Evolutionary conservation across 2,888 invertebrate species (phyloP).

Genomic region (Hoplodrina blanda): DNA sequence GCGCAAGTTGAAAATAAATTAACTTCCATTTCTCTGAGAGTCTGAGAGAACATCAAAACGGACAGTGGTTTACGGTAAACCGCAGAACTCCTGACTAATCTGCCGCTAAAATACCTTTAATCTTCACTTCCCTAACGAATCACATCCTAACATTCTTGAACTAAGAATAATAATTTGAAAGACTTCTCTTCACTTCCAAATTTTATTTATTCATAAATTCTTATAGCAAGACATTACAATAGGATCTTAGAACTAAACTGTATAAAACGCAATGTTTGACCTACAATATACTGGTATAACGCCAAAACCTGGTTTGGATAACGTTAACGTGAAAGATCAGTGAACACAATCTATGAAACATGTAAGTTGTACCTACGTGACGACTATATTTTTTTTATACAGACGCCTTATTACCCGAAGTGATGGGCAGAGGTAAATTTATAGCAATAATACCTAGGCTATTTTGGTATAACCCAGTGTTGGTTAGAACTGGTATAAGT

Average conservation of each 20-base stretch:
- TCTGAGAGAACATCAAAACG: too few relatives aligned
- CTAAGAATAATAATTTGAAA: slow-evolving; percentile 29
- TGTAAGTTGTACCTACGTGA: too few relatives aligned
- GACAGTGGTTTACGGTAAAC: too few relatives aligned
- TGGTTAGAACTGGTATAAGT: background rate
- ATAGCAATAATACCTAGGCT: background rate
- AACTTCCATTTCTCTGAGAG: too few relatives aligned
- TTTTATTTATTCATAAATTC: slow-evolving; percentile 84
- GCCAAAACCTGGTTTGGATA: slow-evolving; percentile 37
- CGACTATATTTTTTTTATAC: too few relatives aligned
- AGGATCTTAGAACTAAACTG: slow-evolving; percentile 79
- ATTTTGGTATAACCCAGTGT: background rate
- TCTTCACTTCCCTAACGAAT: too few relatives aligned
- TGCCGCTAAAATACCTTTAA: too few relatives aligned
- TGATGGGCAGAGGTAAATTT: background rate
- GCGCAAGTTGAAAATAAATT: too few relatives aligned
- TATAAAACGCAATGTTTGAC: slow-evolving; percentile 73
- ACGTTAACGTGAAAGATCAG: slow-evolving; percentile 29
- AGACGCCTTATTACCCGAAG: background rate
- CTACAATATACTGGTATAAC: slow-evolving; percentile 53
- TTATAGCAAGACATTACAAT: slow-evolving; percentile 81
- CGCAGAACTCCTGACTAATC: too few relatives aligned
- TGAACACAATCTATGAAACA: slow-evolving; percentile 41
- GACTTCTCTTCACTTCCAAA: slow-evolving; percentile 74
- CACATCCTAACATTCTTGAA: slow-evolving; percentile 1